Evolutionary conservation across 2,113 vertebrate species (phyloP), one percentile per base, ranked within the genome.

Genomic region (Silurus asotus): DNA sequence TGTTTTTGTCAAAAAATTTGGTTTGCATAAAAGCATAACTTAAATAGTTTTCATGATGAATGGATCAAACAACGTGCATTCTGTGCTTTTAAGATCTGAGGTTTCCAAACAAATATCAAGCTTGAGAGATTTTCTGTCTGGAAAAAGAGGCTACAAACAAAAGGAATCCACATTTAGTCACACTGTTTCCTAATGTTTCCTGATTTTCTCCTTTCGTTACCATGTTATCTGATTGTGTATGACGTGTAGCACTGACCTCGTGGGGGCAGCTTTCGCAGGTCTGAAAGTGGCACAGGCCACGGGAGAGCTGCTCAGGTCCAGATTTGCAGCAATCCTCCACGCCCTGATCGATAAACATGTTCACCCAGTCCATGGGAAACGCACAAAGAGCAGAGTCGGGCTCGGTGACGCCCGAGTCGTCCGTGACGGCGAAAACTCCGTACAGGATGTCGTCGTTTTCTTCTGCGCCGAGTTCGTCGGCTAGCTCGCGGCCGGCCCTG

Each of bases 221-320:
- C 45, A 7, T 9, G 8, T 76, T 2, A 13, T 1, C 28, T 78
- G 45, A 49, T 3, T 15, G 37, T 15, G 37, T 9, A 4, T 9
- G 65, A 7, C 14, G 1, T 61, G n/a, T 14, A 2, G 79, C 23
- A 86, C 86, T 65, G 70, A 89, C 89, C 87, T 89, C 89, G 17
- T 89, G 94, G 0, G 97, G 97, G 86, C 98, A 99, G 89, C 96
- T 96, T 88, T 96, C 95, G 79, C 92, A 92, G 0, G 91, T 84
- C 92, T 98, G 97, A 93, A 97, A 99, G 90, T 97, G 97, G 83
- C 94, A 94, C 14, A 99, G 96, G 0, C 96, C 97, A 67, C 97
- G 91, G 28, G 89, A 93, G 70, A 96, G 92, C 10, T 94, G 90
- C 65, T 94, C 94, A 0, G 92, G 93, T 2, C 94, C 90, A 0